Evolutionary conservation across 2,888 invertebrate genomes (phyloP), one percentile per base, ranked within the genome.

Genomic region (Brachyopa scutellaris): DNA sequence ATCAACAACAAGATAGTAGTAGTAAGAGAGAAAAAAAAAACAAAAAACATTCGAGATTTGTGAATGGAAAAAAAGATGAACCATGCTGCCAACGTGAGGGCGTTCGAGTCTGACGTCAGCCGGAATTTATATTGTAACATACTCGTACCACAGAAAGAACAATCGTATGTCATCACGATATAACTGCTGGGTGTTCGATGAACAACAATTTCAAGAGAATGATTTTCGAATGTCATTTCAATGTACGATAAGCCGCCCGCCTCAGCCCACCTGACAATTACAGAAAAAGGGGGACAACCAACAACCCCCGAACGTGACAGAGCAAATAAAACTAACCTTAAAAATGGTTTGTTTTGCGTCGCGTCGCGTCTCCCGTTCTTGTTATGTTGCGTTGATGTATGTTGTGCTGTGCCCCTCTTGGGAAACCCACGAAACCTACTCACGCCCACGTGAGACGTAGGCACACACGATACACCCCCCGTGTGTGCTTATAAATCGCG

Each of bases 11-110:
- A 23, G 17, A 42, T n/a, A 31, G 17, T n/a, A 38, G 40, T 9
- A 23, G 11, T 17, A 47, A 57, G 9, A 26, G 19, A 49, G 19
- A 36, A 31, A 36, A 29, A 1, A 19, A 47, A 8, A 9, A 53
- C 8, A 38, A 13, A 31, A 40, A 53, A 38, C 26, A 6, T 26
- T 42, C 15, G 59, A 31, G n/a, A 47, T 78, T 78, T 72, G 72
- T 78, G 78, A 78, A 78, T 78, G 78, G 49, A n/a, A n/a, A 72
- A 47, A 77, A 70, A 47, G 51, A 55, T 55, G 45, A 53, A 73
- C 53, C 72, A 73, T 15, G 26, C 72, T 45, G 55, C 31, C 45
- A 66, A 51, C 36, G 72, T 40, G 64, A 45, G 59, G 72, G 64
- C 59, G 78, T 72, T 66, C 36, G 38, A 78, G 42, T 36, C 45